phyloP scores from a whole-genome alignment of 2,888 invertebrate genomes.

The Fissipunctia ypsillon region DNA sequence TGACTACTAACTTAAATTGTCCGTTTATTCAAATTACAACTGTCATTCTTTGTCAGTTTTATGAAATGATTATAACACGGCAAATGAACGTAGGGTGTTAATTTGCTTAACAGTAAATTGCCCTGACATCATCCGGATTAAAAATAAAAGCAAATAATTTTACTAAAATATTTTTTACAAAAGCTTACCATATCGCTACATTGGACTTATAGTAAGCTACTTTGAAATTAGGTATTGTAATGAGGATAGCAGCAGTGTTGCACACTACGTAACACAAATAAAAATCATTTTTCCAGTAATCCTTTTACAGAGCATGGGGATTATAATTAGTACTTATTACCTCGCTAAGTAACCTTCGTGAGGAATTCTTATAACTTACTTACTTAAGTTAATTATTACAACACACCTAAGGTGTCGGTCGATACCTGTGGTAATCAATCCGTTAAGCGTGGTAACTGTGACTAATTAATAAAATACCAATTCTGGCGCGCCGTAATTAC shows the following conservation, averaged over 20 bases:
- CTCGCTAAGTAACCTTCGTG: slow-evolving; percentile 6
- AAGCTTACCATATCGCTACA: neutral
- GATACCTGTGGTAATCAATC: slow-evolving; percentile 4
- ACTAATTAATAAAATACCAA: neutral
- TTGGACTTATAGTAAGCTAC: neutral
- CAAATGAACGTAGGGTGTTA: neutral
- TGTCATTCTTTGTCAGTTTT: neutral
- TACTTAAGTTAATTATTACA: slow-evolving; percentile 39
- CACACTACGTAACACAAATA: neutral
- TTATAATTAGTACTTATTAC: slow-evolving; percentile 9
- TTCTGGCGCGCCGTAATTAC: neutral
- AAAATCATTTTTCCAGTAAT: slow-evolving; percentile 4
- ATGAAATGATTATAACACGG: neutral
- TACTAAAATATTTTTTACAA: too few relatives aligned
- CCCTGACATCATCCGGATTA: neutral
- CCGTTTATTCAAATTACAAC: neutral
- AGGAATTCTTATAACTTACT: slow-evolving; percentile 35
- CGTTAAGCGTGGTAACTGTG: neutral
- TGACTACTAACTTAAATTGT: neutral
- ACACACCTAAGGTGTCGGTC: slow-evolving; percentile 8
- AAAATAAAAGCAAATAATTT: neutral
- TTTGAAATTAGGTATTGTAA: neutral
- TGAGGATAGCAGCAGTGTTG: neutral
- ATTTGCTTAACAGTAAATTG: neutral
- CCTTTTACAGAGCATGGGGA: slow-evolving; percentile 4